These are phyloP conservation scores for Cladopsammia gracilis DNA, from an alignment of 64 coral and sea anemone genomes.

Conservation along the genomic window DNA sequence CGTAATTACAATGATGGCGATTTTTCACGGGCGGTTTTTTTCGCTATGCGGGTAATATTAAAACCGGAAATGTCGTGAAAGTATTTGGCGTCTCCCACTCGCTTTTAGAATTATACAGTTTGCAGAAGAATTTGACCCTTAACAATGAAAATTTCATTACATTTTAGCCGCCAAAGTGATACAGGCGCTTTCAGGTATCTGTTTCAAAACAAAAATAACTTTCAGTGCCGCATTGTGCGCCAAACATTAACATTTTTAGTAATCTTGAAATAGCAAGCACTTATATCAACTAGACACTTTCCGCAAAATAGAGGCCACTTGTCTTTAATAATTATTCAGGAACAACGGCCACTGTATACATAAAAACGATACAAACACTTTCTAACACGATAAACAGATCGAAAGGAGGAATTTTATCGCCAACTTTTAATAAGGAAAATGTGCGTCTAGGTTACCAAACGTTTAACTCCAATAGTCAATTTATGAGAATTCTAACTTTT, in stretches of 20 bases:
- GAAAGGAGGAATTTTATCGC: too few species aligned
- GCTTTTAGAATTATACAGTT: too few species aligned
- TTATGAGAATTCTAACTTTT: too few species aligned
- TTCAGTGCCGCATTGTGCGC: background rate
- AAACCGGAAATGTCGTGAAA: background rate
- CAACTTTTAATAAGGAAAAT: too few species aligned
- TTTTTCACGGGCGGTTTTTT: background rate
- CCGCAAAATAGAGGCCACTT: background rate
- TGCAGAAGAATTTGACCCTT: too few species aligned
- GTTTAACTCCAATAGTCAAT: too few species aligned
- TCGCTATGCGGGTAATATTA: background rate
- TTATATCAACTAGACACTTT: background rate
- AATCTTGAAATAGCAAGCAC: background rate
- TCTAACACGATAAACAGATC: too few species aligned
- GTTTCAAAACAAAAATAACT: background rate
- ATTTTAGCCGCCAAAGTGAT: background rate
- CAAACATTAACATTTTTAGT: background rate
- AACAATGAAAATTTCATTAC: background rate
- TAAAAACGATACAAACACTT: too few species aligned
- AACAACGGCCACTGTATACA: too few species aligned
- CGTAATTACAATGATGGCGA: background rate
- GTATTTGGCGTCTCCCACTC: too few species aligned
- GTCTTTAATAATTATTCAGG: background rate
- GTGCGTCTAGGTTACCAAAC: too few species aligned
- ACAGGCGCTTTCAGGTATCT: too few species aligned